Conservation (phyloP, 2,797 vertebrate genomes). For the Scleropages formosus region DNA sequence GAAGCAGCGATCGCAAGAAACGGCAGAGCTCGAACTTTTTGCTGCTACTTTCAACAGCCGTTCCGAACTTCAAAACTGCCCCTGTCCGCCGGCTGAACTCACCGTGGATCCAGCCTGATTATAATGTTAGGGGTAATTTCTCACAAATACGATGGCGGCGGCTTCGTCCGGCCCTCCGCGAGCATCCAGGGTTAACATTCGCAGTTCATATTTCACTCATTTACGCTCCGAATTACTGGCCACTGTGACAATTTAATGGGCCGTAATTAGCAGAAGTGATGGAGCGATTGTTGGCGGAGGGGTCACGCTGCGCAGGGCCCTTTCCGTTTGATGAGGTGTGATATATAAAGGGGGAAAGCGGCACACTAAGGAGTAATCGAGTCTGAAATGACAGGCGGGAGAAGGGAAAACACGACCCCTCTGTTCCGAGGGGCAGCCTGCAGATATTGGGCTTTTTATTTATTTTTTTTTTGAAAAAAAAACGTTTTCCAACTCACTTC, state of each 20-base stretch:
- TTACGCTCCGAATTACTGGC: conserved; percentile 60
- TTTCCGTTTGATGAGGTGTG: conserved; percentile 66
- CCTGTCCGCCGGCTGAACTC: not conserved
- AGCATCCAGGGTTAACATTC: conserved; percentile 55
- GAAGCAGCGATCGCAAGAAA: no score
- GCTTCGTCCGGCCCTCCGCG: conserved; percentile 1
- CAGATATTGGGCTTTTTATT: conserved; percentile 32
- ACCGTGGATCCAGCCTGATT: not conserved
- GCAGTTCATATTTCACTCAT: conserved; percentile 71
- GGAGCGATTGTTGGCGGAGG: conserved; percentile 67
- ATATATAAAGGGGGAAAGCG: conserved; percentile 67
- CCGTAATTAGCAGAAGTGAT: conserved; percentile 71
- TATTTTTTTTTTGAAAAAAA: no score
- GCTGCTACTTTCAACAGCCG: not conserved
- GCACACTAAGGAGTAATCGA: conserved; percentile 67
- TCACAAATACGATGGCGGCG: not conserved
- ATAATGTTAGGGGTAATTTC: not conserved
- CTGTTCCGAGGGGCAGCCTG: not conserved
- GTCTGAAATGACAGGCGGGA: conserved; percentile 62
- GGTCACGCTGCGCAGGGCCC: conserved; percentile 52
- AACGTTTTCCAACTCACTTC: conserved; percentile 55
- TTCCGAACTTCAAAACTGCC: no score
- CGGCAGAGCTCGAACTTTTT: no score
- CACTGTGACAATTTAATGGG: conserved; percentile 67
- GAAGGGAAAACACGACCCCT: conserved; percentile 18